Evolutionary conservation across 1,140 invertebrate genomes (phyloP).

Genomic region (Tigriopus japonicus): DNA sequence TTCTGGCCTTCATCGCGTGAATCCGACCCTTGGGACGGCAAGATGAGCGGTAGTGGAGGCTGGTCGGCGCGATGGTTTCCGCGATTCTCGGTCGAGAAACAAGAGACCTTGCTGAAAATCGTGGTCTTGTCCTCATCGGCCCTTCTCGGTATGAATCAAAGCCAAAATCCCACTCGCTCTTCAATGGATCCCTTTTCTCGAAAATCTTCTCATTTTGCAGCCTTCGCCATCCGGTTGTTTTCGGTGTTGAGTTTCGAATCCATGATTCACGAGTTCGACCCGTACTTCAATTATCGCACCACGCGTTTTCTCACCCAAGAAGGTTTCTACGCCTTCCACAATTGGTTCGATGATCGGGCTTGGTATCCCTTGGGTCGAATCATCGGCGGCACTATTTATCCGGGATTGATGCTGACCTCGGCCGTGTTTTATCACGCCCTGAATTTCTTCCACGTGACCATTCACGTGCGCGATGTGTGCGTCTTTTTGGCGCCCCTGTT

Average conservation of each 20-base stretch:
- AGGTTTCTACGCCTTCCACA: slow-evolving; percentile 94
- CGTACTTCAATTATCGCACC: slow-evolving; percentile 95
- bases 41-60: too few relatives aligned
- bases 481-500: slow-evolving; percentile 94
- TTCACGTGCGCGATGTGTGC: slow-evolving; percentile 92
- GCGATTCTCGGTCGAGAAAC: slow-evolving; percentile 58
- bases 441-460: slow-evolving; percentile 74
- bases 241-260: slow-evolving; percentile 93
- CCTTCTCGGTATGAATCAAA: slow-evolving; percentile 52
- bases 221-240: slow-evolving; percentile 83
- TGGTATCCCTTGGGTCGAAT: slow-evolving; percentile 96
- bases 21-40: too few relatives aligned
- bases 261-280: slow-evolving; percentile 97
- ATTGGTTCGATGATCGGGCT: slow-evolving; percentile 97
- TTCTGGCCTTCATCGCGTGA: too few relatives aligned
- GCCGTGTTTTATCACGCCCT: slow-evolving; percentile 73
- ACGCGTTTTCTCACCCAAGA: slow-evolving; percentile 83
- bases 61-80: not conserved
- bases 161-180: not conserved
- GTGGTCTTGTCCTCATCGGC: slow-evolving; percentile 73
- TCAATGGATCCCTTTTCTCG: slow-evolving; percentile 3
- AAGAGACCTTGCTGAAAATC: slow-evolving; percentile 82
- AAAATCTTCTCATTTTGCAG: slow-evolving; percentile 40
- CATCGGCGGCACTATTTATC: slow-evolving; percentile 93
- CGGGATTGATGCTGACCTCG: slow-evolving; percentile 91